Evolutionary conservation across 2,888 invertebrate species (phyloP), one percentile per base, ranked within the genome.

Genomic region (Phlogophora meticulosa): DNA sequence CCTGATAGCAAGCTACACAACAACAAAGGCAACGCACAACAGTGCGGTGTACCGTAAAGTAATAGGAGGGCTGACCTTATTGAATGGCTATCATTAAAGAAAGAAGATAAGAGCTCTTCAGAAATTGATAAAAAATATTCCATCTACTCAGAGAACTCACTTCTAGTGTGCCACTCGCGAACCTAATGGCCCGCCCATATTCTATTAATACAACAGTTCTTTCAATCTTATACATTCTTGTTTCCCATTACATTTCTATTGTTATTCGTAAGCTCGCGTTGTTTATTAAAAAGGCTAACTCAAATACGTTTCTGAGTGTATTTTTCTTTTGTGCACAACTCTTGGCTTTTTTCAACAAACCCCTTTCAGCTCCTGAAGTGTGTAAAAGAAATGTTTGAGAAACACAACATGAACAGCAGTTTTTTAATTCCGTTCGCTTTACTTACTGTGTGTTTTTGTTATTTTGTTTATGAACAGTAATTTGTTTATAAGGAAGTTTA

Each of bases 121-220:
- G n/a, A n/a, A n/a, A n/a, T n/a, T n/a, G n/a, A n/a, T n/a, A n/a
- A n/a, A n/a, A n/a, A n/a, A n/a, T n/a, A n/a, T n/a, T n/a, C n/a
- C n/a, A n/a, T n/a, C n/a, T n/a, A n/a, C n/a, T n/a, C n/a, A n/a
- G n/a, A n/a, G n/a, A n/a, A n/a, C n/a, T n/a, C n/a, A n/a, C n/a
- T n/a, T n/a, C n/a, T n/a, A n/a, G n/a, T n/a, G n/a, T n/a, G 3
- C n/a, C 1, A 17, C 5, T 38, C 70, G 83, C 76, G 15, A 57
- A 67, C 68, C 82, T 46, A 51, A 71, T 66, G 72, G 75, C 79
- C 68, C 77, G 75, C 78, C 80, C 87, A 85, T 46, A 89, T 91
- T 90, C 88, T 88, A 92, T 91, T 90, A 92, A 88, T 88, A 83
- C 85, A 88, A 87, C 88, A 89, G 91, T 91, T 90, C 83, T 85